phyloP scores from a whole-genome alignment of 2,797 vertebrate genomes.

The Thamnophis elegans region DNA sequence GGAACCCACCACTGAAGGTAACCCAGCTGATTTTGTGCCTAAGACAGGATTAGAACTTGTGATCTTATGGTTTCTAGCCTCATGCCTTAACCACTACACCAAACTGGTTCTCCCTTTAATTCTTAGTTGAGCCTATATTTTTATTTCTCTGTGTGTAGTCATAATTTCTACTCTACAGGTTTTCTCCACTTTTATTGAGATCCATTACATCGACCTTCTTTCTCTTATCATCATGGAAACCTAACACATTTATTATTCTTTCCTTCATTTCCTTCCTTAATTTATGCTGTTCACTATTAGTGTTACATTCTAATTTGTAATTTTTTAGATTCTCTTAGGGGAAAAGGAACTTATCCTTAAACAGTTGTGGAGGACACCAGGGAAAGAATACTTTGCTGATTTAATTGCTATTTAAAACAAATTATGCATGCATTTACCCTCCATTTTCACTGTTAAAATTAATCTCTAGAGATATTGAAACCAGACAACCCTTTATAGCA shows the following conservation, averaged over 20 bases:
- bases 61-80: background rate
- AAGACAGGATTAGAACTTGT: background rate
- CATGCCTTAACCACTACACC: background rate
- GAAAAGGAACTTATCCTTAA: background rate
- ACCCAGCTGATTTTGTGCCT: background rate
- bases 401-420: background rate
- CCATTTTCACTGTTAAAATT: background rate
- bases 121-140: background rate
- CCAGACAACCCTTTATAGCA: background rate
- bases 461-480: background rate
- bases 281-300: background rate
- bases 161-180: background rate
- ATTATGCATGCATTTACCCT: background rate
- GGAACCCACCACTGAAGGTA: too few relatives aligned
- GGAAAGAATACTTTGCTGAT: background rate
- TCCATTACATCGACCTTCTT: background rate
- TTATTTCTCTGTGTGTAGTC: background rate
- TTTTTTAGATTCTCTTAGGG: background rate
- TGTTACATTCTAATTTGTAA: background rate
- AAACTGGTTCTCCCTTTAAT: background rate
- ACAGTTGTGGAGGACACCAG: background rate
- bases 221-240: background rate
- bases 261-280: background rate
- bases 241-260: background rate
- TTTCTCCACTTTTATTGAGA: background rate